Base-by-base conservation (phyloP, 2,113 vertebrate genomes). In the Zosterops pallidus region DNA sequence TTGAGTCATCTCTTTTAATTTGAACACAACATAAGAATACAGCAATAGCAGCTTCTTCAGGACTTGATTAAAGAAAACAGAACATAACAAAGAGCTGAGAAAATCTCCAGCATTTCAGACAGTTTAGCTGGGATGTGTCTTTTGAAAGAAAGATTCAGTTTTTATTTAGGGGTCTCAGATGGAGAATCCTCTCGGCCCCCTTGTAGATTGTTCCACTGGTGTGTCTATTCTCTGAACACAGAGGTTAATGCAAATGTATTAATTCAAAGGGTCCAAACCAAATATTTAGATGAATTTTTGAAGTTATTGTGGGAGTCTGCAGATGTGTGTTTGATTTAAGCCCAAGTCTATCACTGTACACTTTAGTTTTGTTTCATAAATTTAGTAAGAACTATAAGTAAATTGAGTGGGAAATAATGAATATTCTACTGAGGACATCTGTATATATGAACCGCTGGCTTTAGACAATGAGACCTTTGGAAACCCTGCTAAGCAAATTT, bases 1-100 rank as follows among this genome's bases (percentile, higher is more conserved):
- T 95, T 87, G 91, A 93, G 86, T 94, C 80, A 90, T 74, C 53
- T 83, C 42, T 90, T 80, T 95, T 88, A 63, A 92, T 83, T 83
- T 91, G 82, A 94, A 70, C 67, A 85, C 42, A 88, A 50, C 74
- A 57, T 24, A 79, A 33, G 83, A 79, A 87, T 79, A 74, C 42
- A 91, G 63, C 67, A 87, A 42, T 39, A 92, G n/a, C 47, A 90
- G 41, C 42, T 74, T 93, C 75, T 56, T 77, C n/a, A 41, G 63
- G 55, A 80, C 33, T 9, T 89, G 70, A 83, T 92, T 72, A 83
- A 95, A 95, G 75, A 77, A 96, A 87, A 47, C 11, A 56, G 28
- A 76, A 41, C 47, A 25, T 74, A 91, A 79, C 67, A 90, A 78
- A 92, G 81, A 69, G 29, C 42, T 69, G 63, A 90, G 39, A 12